phyloP scores from a whole-genome alignment of 2,113 vertebrate genomes.

The Emydocephalus ijimae region DNA sequence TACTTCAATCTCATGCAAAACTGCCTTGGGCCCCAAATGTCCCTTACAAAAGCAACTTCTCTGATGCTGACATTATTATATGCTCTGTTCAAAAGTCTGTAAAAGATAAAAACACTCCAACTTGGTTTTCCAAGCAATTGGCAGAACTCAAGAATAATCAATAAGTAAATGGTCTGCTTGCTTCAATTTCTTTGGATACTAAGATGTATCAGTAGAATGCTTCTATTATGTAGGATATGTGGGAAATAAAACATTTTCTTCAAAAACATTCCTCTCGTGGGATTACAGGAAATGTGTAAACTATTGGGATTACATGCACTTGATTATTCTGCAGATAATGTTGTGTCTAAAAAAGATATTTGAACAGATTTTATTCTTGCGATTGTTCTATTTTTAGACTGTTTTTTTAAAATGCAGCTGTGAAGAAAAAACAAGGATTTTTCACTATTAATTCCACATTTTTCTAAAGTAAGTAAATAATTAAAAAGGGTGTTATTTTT shows the following conservation, averaged over 20 bases:
- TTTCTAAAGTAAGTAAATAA: background rate
- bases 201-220: background rate
- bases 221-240: background rate
- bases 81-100: background rate
- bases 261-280: background rate
- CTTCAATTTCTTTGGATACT: background rate
- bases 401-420: background rate
- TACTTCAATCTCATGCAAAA: background rate
- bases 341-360: background rate
- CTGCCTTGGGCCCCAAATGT: background rate
- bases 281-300: background rate
- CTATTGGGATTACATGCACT: background rate
- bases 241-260: background rate
- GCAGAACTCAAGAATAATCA: background rate
- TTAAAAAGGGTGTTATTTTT: background rate
- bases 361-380: background rate
- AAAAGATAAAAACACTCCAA: background rate
- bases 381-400: background rate
- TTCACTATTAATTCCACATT: background rate
- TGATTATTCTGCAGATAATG: background rate
- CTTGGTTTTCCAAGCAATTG: background rate
- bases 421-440: background rate
- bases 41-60: background rate
- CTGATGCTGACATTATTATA: background rate
- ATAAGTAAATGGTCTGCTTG: background rate